Evolutionary conservation across 2,113 vertebrate genomes (phyloP).

Genomic region (Gnathonemus longibarbis): DNA sequence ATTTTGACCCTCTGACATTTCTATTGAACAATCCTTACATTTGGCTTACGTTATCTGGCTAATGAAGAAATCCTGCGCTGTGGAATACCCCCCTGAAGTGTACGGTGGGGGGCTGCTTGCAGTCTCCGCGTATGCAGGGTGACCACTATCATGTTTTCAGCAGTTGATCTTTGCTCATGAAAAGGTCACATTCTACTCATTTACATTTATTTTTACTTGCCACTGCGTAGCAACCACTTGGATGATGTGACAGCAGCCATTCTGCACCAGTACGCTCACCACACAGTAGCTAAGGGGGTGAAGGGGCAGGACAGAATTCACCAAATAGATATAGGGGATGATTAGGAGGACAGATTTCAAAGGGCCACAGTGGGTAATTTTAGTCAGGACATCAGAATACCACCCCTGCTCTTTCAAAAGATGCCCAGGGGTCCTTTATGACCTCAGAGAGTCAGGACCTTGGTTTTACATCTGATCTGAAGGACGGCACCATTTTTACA

Average conservation of each 20-base stretch:
- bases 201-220: too few relatives aligned
- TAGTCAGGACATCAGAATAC: background rate
- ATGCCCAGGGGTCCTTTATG: background rate
- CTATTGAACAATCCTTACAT: too few relatives aligned
- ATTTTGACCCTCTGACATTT: too few relatives aligned
- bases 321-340: background rate
- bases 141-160: too few relatives aligned
- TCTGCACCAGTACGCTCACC: accelerated
- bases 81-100: too few relatives aligned
- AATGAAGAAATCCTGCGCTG: too few relatives aligned
- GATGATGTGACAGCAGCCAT: background rate
- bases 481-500: background rate
- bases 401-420: background rate
- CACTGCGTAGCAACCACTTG: background rate
- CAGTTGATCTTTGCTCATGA: too few relatives aligned
- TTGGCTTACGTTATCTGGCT: too few relatives aligned
- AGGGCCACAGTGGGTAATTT: background rate
- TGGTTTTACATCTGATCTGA: background rate
- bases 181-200: too few relatives aligned
- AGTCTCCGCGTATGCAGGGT: too few relatives aligned
- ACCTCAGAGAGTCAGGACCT: background rate
- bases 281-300: background rate
- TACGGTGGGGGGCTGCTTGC: too few relatives aligned
- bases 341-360: background rate
- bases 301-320: background rate